Evolutionary conservation across 1,140 invertebrate genomes (phyloP), one percentile per base, ranked within the genome.

Genomic region (Cecropterus lyciades): DNA sequence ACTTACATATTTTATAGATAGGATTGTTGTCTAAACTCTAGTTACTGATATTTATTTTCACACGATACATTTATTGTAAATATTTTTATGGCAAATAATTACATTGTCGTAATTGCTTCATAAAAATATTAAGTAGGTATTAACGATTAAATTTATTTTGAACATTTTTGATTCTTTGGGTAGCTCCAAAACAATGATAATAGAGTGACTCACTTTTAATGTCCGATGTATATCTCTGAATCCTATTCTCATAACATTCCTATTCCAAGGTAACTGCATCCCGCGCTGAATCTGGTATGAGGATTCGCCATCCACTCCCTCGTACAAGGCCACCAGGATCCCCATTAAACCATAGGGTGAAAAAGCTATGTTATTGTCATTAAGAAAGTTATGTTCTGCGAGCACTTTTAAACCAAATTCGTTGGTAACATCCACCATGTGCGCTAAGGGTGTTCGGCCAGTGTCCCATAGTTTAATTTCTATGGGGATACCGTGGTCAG

Each of bases 301-400:
- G 13, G 95, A 95, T 66, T 93, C 92, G 15, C 95, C 95, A 17
- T 94, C 91, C 0, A 96, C 93, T 17, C 96, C 96, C 84, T 97
- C 96, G 76, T 95, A 96, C 9, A 97, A 86, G 0, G 96, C 95
- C 15, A 96, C 93, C 42, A 97, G 86, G 8, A 97, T 95, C 70
- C 96, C 96, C 72, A 95, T 94, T 57, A 96, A 83, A 0, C 96
- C 96, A 30, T 96, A 96, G 2, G 96, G 96, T 0, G 96, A 97
- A 83, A 97, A 96, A 6, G 96, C 96, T n/a, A 97, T 95, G 77
- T 97, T 97, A 77, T 96, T 96, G n/a, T 94, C 93, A 75, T 95
- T 94, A 65, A 93, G 90, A 77, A 94, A 94, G 62, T 93, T 93
- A 77, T 95, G 94, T 87, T 95, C 95, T 62, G 94, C 93, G 0